These are phyloP conservation scores for Trichonephila clavata DNA, from an alignment of 1,140 invertebrate genomes.

Conservation along the genomic window DNA sequence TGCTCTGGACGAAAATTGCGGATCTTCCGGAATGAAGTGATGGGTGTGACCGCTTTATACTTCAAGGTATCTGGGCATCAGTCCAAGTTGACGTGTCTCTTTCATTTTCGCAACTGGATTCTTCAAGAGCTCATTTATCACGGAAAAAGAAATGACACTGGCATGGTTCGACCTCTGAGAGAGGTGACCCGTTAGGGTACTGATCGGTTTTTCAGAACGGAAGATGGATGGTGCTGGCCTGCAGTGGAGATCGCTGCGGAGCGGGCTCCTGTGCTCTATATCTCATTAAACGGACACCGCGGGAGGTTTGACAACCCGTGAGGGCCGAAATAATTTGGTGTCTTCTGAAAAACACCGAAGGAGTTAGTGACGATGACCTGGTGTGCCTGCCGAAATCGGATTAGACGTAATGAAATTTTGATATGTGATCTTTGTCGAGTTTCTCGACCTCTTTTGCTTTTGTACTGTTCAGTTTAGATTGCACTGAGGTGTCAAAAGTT, in stretches of 20 bases:
- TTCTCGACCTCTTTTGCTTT: too few species aligned
- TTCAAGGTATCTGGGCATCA: constrained; percentile 60
- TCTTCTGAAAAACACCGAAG: not conserved
- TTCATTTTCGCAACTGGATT: constrained; percentile 70
- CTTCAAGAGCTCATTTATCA: constrained; percentile 66
- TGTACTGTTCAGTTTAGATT: too few species aligned
- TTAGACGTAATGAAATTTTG: not conserved
- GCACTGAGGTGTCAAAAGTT: too few species aligned
- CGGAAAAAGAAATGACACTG: constrained; percentile 56
- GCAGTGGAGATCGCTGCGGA: not conserved
- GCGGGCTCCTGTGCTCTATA: constrained; percentile 18
- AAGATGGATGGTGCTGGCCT: constrained; percentile 10
- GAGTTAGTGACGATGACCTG: not conserved
- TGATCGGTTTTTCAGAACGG: constrained; percentile 15
- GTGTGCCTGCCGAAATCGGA: not conserved
- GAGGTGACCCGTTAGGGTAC: constrained; percentile 5
- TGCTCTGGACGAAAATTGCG: constrained; percentile 42
- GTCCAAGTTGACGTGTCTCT: constrained; percentile 64
- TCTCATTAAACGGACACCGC: constrained; percentile 4
- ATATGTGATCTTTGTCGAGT: too few species aligned
- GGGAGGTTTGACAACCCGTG: not conserved
- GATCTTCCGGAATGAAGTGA: constrained; percentile 65
- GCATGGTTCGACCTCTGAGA: constrained; percentile 10
- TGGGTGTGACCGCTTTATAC: constrained; percentile 68
- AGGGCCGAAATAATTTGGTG: not conserved